Base-by-base conservation (phyloP, 2,888 invertebrate species). In the Napeogenes inachia region DNA sequence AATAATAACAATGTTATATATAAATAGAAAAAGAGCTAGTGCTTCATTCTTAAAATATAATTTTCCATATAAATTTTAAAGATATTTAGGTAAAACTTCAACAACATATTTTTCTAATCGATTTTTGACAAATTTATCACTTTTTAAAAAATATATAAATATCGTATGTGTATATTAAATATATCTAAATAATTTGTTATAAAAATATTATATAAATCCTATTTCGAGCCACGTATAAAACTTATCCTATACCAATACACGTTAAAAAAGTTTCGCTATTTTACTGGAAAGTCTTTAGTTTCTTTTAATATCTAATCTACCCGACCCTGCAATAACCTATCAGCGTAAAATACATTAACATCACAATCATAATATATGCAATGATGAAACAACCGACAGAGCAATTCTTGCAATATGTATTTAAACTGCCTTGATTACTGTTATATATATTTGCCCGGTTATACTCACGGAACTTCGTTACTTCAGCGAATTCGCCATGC, bases 1-100 rank as follows among this genome's bases (percentile, higher is more conserved):
- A 64, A 54, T 67, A 64, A 64, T 58, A 67, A 67, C 62, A 64
- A 59, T 61, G 59, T 53, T 46, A 61, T 21, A n/a, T 47, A 56
- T 35, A 8, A 53, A 35, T 59, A 47, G 45, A 35, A 57, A 50
- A 63, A 62, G 56, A 56, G 35, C 6, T 35, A 35, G 10, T 42
- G 42, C 3, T 10, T 42, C 8, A 10, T 10, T 42, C 2, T 42
- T 42, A 42, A 42, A 10, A 42, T 10, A 42, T 42, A 42, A 2
- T 10, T 10, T 42, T 42, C 10, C 10, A 2, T 42, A 21, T 21
- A 21, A 21, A 21, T 21, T 21, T 21, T 21, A 21, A 21, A 21
- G 21, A 21, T 21, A 21, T 21, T 21, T 21, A 21, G 21, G 21
- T 21, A 21, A 21, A 21, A 21, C 21, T 21, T 21, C 21, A 21